Percentiles rank a stretch among this genome's conserved stretches.
Evolutionary conservation across 37 sponge, comb jelly and placozoan genomes (phyloP).

Genomic region (Petrosia ficiformis): DNA sequence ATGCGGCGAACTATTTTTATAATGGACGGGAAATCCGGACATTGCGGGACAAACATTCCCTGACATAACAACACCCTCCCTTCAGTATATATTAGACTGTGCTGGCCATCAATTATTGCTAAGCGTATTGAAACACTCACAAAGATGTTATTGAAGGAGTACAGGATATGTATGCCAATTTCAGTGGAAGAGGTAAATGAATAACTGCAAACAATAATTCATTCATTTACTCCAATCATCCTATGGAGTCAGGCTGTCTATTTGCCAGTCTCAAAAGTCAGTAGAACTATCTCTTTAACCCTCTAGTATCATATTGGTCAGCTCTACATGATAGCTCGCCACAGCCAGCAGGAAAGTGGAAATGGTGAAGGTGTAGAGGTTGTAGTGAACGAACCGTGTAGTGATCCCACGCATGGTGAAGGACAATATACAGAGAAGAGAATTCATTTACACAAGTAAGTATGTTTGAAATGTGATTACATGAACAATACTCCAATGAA

Average conservation of each 20-base stretch:
- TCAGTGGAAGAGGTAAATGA: conserved; percentile 71
- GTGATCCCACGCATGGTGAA: conserved; percentile 57
- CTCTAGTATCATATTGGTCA: conserved; percentile 76
- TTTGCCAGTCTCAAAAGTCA: too few relatives aligned
- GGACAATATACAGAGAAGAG: conserved; percentile 81
- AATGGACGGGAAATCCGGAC: too few relatives aligned
- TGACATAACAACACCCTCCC: too few relatives aligned
- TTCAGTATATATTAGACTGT: too few relatives aligned
- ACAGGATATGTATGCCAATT: conserved; percentile 79
- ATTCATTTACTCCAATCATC: background rate
- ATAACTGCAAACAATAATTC: conserved; percentile 2
- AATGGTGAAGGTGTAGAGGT: conserved; percentile 79
- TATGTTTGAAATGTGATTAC: background rate
- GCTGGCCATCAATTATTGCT: too few relatives aligned
- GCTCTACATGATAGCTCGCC: conserved; percentile 83
- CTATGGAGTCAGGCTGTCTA: too few relatives aligned
- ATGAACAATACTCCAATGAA: too few relatives aligned
- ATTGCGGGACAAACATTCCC: too few relatives aligned
- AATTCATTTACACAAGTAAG: conserved; percentile 65
- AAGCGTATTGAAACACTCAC: too few relatives aligned
- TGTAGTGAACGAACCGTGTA: conserved; percentile 63
- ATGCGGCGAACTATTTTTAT: too few relatives aligned
- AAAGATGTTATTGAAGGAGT: conserved; percentile 72
- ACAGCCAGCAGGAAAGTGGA: conserved; percentile 61
- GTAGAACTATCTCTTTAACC: background rate